Evolutionary conservation across 35 echinoderm and acorn worm genomes (phyloP).

Genomic region (Stichopus chloronotus): DNA sequence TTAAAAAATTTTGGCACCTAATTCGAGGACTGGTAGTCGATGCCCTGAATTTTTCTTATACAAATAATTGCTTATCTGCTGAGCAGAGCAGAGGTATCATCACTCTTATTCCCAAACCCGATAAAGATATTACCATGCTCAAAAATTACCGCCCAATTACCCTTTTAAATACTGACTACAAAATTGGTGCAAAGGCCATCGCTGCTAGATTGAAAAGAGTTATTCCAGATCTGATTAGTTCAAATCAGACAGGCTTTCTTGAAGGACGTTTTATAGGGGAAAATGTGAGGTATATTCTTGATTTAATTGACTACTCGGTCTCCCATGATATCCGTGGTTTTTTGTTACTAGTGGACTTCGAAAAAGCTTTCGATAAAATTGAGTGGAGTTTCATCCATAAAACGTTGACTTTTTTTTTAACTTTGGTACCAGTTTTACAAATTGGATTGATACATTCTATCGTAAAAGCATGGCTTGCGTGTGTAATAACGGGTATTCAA

Average conservation of each 20-base stretch:
- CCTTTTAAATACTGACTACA: conserved; percentile 33
- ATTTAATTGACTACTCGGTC: not conserved
- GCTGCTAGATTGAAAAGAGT: not conserved
- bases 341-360: too few species aligned
- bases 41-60: conserved; percentile 30
- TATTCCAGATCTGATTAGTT: not conserved
- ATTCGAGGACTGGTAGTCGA: not conserved
- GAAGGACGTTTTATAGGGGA: conserved; percentile 37
- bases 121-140: conserved; percentile 2
- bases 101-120: conserved; percentile 17
- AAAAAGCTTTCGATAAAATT: too few species aligned
- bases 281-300: not conserved
- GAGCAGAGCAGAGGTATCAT: not conserved
- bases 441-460: too few species aligned
- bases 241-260: conserved; percentile 43
- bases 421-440: too few species aligned
- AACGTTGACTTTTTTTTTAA: too few species aligned
- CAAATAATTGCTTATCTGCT: not conserved
- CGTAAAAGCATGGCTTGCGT: too few species aligned
- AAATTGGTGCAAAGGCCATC: conserved; percentile 35
- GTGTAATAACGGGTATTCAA: too few species aligned
- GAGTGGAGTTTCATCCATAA: too few species aligned
- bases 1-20: conserved; percentile 32
- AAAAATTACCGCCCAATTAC: conserved; percentile 20
- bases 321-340: not conserved